A percentile compares a stretch with the other conserved stretches of the same genome.
phyloP scores from a whole-genome alignment of 1,140 invertebrate species.

The Battus philenor region DNA sequence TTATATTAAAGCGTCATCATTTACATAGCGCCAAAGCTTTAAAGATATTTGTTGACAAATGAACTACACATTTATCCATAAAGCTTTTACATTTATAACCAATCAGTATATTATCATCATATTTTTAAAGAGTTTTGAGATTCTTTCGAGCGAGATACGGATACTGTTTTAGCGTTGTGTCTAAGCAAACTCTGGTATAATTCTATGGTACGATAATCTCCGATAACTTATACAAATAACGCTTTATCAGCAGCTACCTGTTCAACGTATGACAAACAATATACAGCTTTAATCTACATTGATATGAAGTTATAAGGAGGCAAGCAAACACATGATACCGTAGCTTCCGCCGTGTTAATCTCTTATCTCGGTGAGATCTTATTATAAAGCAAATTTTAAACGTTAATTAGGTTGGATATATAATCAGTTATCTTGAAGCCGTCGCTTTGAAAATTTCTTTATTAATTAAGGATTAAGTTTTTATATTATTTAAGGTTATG shows the following conservation, averaged over 20 bases:
- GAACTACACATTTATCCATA: too few species aligned
- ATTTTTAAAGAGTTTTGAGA: too few species aligned
- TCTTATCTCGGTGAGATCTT: constrained; percentile 45
- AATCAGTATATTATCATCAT: too few species aligned
- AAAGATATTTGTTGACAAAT: too few species aligned
- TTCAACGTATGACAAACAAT: constrained; percentile 61
- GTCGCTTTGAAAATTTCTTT: background rate
- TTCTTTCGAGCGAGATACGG: too few species aligned
- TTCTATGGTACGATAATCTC: constrained; percentile 24
- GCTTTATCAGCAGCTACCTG: constrained; percentile 58
- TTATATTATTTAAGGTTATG: too few species aligned
- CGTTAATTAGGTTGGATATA: constrained; percentile 15
- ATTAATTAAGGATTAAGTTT: too few species aligned
- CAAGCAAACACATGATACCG: constrained; percentile 50
- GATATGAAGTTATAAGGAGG: constrained; percentile 56
- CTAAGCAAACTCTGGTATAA: too few species aligned
- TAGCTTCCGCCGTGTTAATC: constrained; percentile 65
- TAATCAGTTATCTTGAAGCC: constrained; percentile 11
- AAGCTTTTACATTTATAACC: too few species aligned
- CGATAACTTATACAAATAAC: constrained; percentile 58
- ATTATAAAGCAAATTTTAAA: constrained; percentile 30
- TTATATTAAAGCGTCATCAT: too few species aligned
- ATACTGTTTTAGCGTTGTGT: too few species aligned
- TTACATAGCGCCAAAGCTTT: too few species aligned
- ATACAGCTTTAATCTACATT: constrained; percentile 51